These are phyloP conservation scores for Styela plicata DNA, from an alignment of 23 tunicate genomes.

Conservation along the genomic window DNA sequence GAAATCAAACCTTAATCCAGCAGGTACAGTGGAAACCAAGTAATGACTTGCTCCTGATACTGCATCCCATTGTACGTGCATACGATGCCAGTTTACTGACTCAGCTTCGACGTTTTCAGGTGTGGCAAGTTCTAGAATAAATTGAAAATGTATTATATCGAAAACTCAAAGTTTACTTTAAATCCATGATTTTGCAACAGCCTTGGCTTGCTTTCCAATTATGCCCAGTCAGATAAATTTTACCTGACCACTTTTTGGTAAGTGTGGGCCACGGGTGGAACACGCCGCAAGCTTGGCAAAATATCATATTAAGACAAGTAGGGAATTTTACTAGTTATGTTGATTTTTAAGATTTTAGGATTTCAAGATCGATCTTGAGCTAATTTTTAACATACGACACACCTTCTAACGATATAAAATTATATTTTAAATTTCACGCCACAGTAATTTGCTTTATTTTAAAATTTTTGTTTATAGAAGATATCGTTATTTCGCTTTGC, in stretches of 20 bases:
- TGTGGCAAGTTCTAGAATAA: conserved; percentile 21
- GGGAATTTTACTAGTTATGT: too few relatives aligned
- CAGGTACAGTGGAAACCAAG: conserved; percentile 32
- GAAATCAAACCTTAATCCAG: conserved; percentile 14
- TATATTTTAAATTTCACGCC: too few relatives aligned
- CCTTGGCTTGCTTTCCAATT: too few relatives aligned
- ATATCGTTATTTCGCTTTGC: background rate
- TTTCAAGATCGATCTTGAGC: too few relatives aligned
- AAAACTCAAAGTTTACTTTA: background rate
- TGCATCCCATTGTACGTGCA: conserved; percentile 80
- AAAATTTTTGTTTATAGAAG: too few relatives aligned
- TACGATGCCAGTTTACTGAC: conserved; percentile 42
- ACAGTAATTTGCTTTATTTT: too few relatives aligned
- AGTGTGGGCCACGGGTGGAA: conserved; percentile 40
- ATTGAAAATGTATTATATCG: background rate
- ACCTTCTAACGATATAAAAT: too few relatives aligned
- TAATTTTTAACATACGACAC: too few relatives aligned
- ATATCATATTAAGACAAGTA: too few relatives aligned
- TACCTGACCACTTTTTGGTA: conserved; percentile 23
- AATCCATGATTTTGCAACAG: background rate
- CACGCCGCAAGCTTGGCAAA: too few relatives aligned
- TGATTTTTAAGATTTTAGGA: too few relatives aligned
- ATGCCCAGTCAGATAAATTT: too few relatives aligned
- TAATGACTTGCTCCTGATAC: conserved; percentile 73
- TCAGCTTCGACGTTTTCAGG: conserved; percentile 26